These are phyloP conservation scores for Ormyrus pomaceus DNA, from an alignment of 2,888 invertebrate species.

Conservation along the genomic window DNA sequence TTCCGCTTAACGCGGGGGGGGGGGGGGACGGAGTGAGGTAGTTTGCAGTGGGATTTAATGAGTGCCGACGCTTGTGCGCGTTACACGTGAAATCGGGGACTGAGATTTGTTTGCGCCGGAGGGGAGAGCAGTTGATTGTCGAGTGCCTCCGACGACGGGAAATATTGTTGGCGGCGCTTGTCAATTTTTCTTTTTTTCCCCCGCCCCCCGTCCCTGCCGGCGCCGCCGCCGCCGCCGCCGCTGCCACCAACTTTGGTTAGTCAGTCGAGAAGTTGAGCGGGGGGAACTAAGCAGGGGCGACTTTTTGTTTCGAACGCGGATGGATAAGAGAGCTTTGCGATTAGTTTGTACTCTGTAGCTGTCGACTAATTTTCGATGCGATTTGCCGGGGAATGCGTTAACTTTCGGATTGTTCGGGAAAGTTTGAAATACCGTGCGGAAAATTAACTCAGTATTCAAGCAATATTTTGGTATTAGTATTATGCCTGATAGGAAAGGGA, in stretches of 20 bases:
- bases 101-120: background rate
- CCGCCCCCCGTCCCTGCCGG: background rate
- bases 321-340: background rate
- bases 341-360: background rate
- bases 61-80: background rate
- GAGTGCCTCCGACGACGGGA: background rate
- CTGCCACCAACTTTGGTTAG: background rate
- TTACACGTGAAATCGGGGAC: background rate
- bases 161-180: no score
- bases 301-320: background rate
- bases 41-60: conserved; percentile 1
- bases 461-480: no score
- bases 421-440: no score
- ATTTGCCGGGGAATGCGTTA: no score
- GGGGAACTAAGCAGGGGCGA: background rate
- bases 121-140: background rate
- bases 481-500: no score
- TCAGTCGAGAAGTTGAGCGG: background rate
- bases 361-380: no score
- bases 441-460: no score
- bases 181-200: no score
- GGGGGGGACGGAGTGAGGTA: background rate
- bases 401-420: no score
- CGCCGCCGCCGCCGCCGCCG: no score
- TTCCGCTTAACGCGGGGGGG: no score